Evolutionary conservation across 2,888 invertebrate species (phyloP), one percentile per base, ranked within the genome.

Genomic region (Mystacides longicornis): DNA sequence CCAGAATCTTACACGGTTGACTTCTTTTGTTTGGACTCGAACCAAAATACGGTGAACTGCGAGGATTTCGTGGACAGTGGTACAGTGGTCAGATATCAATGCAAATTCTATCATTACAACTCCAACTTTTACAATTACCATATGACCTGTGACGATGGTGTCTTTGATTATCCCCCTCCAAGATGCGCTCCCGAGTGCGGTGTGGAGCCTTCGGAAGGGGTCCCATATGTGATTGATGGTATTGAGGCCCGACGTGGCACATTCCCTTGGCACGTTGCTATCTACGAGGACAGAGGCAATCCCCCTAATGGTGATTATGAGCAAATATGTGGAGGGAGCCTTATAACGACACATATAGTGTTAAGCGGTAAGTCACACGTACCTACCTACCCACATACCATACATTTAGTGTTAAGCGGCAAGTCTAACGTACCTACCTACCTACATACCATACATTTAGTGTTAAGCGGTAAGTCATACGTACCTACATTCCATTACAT

Each of bases 141-240:
- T 37, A 37, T 49, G 18, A 49, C 49, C 23, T 49, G 49, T 49
- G 27, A 49, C 31, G 31, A 49, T 49, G 49, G 49, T 5, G 19
- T 14, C 7, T 49, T 23, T 23, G 49, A 49, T 19, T 22, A 49
- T 1, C 21, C 49, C 19, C 20, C 19, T 16, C 49, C 49, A 7
- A n/a, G 23, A 18, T 49, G 49, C n/a, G 20, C 42, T 49, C 14
- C 46, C 19, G 46, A 46, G 11, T 46, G 46, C 19, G 46, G 46
- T 3, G 46, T 16, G 9, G 46, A 46, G 19, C 20, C 21, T 4
- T 46, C 46, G 4, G 46, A 21, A 46, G 46, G 46, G 16, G 46
- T 18, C 4, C 3, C 46, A 11, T 21, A 46, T 19, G 16, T 46
- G 16, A 46, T 46, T 3, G 3, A 21, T 5, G 46, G 46, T 19